Evolutionary conservation across 2,888 invertebrate species (phyloP).

Genomic region (Dryobotodes eremita): DNA sequence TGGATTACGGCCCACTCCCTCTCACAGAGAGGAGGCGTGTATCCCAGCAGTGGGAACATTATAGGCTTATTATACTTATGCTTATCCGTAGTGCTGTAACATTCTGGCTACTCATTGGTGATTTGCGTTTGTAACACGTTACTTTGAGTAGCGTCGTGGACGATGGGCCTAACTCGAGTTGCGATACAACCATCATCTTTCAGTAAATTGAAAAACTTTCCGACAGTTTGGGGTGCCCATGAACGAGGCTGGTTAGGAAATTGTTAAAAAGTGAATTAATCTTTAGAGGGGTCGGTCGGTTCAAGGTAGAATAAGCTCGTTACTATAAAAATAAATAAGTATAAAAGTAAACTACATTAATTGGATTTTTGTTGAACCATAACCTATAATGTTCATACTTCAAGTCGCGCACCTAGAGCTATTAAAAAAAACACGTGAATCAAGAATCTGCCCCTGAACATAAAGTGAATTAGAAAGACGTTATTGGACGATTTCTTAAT

Average conservation of each 20-base stretch:
- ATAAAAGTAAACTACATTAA: not conserved
- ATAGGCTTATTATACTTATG: no score
- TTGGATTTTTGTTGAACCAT: slow-evolving; percentile 1
- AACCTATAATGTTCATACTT: not conserved
- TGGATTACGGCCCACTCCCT: no score
- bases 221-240: slow-evolving; percentile 56
- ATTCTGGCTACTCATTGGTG: no score
- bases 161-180: slow-evolving; percentile 25
- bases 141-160: not conserved
- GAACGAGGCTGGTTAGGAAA: slow-evolving; percentile 27
- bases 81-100: no score
- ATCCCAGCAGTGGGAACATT: no score
- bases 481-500: not conserved
- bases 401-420: not conserved
- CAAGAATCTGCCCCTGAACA: not conserved
- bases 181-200: slow-evolving; percentile 68
- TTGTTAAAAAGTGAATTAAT: slow-evolving; percentile 45
- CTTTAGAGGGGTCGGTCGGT: slow-evolving; percentile 12
- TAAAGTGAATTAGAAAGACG: not conserved
- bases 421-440: not conserved
- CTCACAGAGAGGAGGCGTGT: no score
- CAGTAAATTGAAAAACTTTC: slow-evolving; percentile 74
- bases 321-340: not conserved
- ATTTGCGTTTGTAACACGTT: no score
- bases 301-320: slow-evolving; percentile 9